Percentiles rank a stretch among this genome's conserved stretches.
These are phyloP conservation scores for Daphoenositta chrysoptera DNA, from an alignment of 2,113 vertebrate species.

Conservation along the genomic window DNA sequence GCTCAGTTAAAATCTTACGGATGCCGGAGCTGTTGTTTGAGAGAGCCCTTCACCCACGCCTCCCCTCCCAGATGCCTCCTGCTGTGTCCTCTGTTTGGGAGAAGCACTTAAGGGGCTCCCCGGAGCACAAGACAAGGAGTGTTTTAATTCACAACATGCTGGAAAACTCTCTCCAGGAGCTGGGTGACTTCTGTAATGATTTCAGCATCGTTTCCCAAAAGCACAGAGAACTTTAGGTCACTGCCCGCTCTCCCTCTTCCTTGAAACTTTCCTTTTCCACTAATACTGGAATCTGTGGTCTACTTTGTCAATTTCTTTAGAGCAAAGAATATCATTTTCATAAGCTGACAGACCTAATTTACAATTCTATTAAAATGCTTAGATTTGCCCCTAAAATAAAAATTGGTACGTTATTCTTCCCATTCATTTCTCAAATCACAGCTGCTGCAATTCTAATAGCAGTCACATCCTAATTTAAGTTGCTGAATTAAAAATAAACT, in stretches of 20 bases:
- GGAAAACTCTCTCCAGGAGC: background rate
- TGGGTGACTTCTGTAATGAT: background rate
- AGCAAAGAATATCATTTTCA: constrained; percentile 42
- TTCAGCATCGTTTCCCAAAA: background rate
- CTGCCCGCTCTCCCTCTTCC: background rate
- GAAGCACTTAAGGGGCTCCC: background rate
- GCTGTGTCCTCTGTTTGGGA: background rate
- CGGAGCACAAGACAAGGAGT: background rate
- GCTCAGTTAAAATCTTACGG: background rate
- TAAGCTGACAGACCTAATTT: constrained; percentile 46
- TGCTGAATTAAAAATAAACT: constrained; percentile 48
- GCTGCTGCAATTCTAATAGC: constrained; percentile 1
- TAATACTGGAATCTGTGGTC: background rate
- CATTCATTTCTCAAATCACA: constrained; percentile 27
- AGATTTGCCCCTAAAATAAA: constrained; percentile 24
- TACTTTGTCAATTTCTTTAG: background rate
- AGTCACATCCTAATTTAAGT: constrained; percentile 33
- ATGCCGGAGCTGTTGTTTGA: background rate
- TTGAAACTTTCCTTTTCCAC: background rate
- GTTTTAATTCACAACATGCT: background rate
- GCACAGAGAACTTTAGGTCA: background rate
- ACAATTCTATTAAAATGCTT: constrained; percentile 52
- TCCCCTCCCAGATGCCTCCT: background rate
- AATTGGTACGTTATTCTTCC: constrained; percentile 24
- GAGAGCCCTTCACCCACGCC: background rate